Base-by-base conservation (phyloP, 2,113 vertebrate species). In the Syrrhaptes paradoxus region DNA sequence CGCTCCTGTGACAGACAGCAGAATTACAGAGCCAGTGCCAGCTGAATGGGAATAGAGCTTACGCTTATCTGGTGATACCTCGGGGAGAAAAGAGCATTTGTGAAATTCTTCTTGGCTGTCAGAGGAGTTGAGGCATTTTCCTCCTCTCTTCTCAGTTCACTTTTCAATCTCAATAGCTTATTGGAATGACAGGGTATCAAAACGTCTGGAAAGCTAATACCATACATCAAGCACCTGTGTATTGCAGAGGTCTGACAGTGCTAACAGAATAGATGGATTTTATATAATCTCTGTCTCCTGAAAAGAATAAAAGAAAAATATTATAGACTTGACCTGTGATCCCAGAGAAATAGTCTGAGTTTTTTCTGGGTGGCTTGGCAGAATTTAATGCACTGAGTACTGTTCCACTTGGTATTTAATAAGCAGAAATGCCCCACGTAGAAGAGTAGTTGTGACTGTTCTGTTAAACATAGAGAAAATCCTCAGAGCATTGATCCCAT, bases 131-230 rank as follows among this genome's bases (percentile, higher is more conserved):
- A 95, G 61, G 72, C 46, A 67, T 94, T 96, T 94, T 94, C 91
- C 55, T 89, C 25, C 49, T 89, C 70, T 90, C 63, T 38, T 67
- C 88, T 93, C 85, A 74, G 74, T 93, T 95, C 90, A 86, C 91
- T 93, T 96, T 94, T 96, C 95, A 94, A 90, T 94, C 91, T 92
- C 90, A 78, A 82, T 84, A 95, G 90, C 71, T 95, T 93, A 90
- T 78, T 94, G 83, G 79, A 94, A 96, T 90, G 94, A 91, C 91
- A 92, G 72, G 83, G 68, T 96, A 87, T 94, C 94, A 92, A 94
- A 96, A 83, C 0, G 14, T 66, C 91, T 87, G 70, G 38, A 83
- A 84, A 94, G 38, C 80, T 93, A 85, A 92, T 93, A 87, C 81
- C 85, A 90, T 87, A 79, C 62, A 80, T 93, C 95, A 96, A 55